Evolutionary conservation across 2,113 vertebrate species (phyloP).

Genomic region (Pangasianodon gigas): DNA sequence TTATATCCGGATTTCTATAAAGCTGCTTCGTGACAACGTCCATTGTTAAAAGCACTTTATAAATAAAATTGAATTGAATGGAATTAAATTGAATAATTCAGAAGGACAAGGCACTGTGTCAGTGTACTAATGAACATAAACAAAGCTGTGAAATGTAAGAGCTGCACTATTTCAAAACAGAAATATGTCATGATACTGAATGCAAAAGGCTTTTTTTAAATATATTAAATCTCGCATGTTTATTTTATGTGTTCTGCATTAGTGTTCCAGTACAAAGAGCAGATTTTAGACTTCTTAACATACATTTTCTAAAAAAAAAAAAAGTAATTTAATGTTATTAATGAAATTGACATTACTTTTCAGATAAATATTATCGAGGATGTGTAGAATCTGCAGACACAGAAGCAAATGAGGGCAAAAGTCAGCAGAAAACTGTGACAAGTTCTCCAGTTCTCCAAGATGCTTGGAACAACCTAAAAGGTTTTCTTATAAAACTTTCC

Average conservation of each 20-base stretch:
- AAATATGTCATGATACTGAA: not conserved
- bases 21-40: not conserved
- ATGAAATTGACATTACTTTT: not conserved
- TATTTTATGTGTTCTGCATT: not conserved
- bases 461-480: not conserved
- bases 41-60: not conserved
- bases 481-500: not conserved
- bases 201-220: not conserved
- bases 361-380: not conserved
- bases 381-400: not conserved
- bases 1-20: too few species aligned
- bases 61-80: not conserved
- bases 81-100: not conserved
- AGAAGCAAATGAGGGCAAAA: not conserved
- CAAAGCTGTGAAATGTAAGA: too few species aligned
- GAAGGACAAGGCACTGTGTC: too few species aligned
- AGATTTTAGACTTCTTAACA: not conserved
- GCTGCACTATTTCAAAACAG: too few species aligned
- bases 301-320: not conserved
- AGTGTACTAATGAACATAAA: too few species aligned
- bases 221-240: not conserved
- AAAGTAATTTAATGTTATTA: not conserved
- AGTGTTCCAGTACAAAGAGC: not conserved
- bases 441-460: not conserved
- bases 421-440: not conserved